These are phyloP conservation scores for Drosophila biarmipes DNA, from an alignment of 1,140 invertebrate species.

Conservation along the genomic window DNA sequence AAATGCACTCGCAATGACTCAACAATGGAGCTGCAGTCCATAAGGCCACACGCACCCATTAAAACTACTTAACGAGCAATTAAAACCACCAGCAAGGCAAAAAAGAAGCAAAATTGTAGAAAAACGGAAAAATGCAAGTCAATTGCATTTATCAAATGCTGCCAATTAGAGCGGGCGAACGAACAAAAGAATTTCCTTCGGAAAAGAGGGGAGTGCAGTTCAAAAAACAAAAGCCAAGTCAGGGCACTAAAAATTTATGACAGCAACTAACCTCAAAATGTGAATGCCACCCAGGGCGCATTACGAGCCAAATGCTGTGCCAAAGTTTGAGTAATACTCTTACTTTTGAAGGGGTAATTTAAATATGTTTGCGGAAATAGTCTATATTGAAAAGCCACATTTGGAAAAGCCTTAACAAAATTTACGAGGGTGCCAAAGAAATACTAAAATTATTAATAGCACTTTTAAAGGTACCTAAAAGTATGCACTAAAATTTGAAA, in stretches of 20 bases:
- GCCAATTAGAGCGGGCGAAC: constrained; percentile 64
- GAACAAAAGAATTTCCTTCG: constrained; percentile 50
- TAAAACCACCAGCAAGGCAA: constrained; percentile 55
- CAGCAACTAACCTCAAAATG: constrained; percentile 79
- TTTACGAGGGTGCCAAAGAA: not conserved
- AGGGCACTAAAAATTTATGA: constrained; percentile 77
- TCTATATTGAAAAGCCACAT: not conserved
- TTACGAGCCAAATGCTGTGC: constrained; percentile 56
- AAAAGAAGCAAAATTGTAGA: constrained; percentile 15
- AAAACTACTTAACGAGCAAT: constrained; percentile 77
- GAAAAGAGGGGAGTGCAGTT: not conserved
- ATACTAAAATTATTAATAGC: no score
- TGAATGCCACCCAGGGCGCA: constrained; percentile 56
- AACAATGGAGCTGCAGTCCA: constrained; percentile 31
- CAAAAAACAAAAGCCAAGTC: constrained; percentile 61
- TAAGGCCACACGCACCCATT: constrained; percentile 46
- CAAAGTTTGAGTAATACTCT: constrained; percentile 50
- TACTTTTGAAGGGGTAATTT: not conserved
- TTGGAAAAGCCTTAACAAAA: not conserved
- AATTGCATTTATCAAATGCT: constrained; percentile 79
- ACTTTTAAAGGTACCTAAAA: not conserved
- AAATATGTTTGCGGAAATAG: not conserved
- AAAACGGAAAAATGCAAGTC: constrained; percentile 48
- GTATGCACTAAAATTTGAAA: not conserved
- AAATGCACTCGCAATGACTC: constrained; percentile 26